Conservation (phyloP, 2,113 vertebrate species). For the Spea bombifrons region DNA sequence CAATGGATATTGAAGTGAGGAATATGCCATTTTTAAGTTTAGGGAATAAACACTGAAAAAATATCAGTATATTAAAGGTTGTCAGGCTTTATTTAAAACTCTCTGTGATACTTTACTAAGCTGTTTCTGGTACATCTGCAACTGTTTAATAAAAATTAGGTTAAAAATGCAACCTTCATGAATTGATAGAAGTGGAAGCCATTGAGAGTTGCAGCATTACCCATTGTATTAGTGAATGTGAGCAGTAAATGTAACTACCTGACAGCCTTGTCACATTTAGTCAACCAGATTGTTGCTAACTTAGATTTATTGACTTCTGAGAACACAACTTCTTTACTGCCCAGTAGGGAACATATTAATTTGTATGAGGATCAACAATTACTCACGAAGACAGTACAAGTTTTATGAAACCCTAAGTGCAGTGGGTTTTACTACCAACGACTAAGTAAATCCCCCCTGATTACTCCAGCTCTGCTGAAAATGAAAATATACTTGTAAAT, state of each 20-base stretch:
- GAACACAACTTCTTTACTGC: neutral
- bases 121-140: too few species aligned
- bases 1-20: too few species aligned
- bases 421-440: neutral
- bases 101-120: too few species aligned
- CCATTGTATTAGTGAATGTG: neutral
- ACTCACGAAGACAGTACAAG: neutral
- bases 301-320: neutral
- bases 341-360: neutral
- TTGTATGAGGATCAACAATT: neutral
- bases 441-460: neutral
- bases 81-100: too few species aligned
- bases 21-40: too few species aligned
- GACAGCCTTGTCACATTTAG: slow-evolving; percentile 6
- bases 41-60: too few species aligned
- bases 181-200: neutral
- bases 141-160: too few species aligned
- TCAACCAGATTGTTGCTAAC: slow-evolving; percentile 4
- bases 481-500: too few species aligned
- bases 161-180: too few species aligned
- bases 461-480: neutral
- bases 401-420: neutral
- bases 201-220: neutral
- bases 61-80: too few species aligned
- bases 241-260: neutral